These are phyloP conservation scores for Drosophila neonasuta DNA, from an alignment of 2,888 invertebrate species.

Conservation along the genomic window DNA sequence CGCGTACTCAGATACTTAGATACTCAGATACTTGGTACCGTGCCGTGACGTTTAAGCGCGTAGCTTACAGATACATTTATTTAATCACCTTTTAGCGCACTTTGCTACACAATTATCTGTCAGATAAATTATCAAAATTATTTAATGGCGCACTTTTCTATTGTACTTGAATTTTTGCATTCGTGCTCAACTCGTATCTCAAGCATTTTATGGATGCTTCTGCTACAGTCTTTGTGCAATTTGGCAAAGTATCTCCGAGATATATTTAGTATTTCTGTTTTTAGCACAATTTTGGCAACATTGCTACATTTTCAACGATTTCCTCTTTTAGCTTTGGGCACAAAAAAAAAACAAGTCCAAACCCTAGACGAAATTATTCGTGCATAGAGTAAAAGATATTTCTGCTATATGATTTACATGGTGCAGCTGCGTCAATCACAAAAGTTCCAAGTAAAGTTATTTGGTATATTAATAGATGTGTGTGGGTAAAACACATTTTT, in stretches of 20 bases:
- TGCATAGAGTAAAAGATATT: not conserved
- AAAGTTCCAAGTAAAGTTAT: not conserved
- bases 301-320: slow-evolving; percentile 15
- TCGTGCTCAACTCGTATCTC: slow-evolving; percentile 20
- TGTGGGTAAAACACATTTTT: not conserved
- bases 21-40: not conserved
- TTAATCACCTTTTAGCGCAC: slow-evolving; percentile 48
- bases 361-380: not conserved
- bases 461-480: not conserved
- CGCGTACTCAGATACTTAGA: slow-evolving; percentile 45
- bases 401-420: not conserved
- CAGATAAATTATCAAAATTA: slow-evolving; percentile 64
- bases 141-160: slow-evolving; percentile 39
- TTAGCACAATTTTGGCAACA: slow-evolving; percentile 42
- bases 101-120: slow-evolving; percentile 53
- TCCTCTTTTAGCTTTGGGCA: slow-evolving; percentile 22
- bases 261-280: slow-evolving; percentile 46
- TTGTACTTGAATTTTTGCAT: slow-evolving; percentile 6
- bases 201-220: slow-evolving; percentile 6
- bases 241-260: slow-evolving; percentile 43
- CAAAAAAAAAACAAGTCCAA: not conserved
- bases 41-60: slow-evolving; percentile 7
- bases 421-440: not conserved
- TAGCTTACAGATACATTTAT: slow-evolving; percentile 45
- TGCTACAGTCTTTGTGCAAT: not conserved